Evolutionary conservation across 2,113 vertebrate genomes (phyloP).

Genomic region (Tychaedon coryphoeus): DNA sequence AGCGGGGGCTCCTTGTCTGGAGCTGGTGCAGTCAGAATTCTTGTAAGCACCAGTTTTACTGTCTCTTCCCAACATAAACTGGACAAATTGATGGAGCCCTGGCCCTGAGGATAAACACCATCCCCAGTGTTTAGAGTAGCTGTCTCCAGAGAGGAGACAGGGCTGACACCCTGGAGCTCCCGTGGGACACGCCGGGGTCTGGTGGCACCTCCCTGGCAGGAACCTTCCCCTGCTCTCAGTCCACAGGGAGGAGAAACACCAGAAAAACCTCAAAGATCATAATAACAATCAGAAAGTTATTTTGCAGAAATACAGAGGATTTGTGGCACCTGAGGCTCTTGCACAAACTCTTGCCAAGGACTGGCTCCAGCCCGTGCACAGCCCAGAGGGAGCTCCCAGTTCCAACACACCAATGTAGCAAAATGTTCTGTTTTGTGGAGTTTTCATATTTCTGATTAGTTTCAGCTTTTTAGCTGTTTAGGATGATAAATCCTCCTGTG

Average conservation of each 20-base stretch:
- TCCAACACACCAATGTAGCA: background rate
- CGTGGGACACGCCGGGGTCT: rapidly evolving
- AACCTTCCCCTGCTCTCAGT: background rate
- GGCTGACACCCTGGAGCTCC: background rate
- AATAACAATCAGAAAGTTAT: background rate
- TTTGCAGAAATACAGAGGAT: background rate
- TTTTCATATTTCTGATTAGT: background rate
- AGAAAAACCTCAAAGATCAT: background rate
- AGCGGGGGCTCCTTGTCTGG: background rate
- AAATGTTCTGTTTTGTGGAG: background rate
- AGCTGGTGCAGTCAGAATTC: background rate
- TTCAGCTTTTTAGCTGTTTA: background rate
- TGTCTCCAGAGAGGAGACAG: background rate
- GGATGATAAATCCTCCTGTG: background rate
- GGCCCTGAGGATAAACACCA: background rate
- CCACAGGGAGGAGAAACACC: background rate
- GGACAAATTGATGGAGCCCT: background rate
- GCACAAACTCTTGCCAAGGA: background rate
- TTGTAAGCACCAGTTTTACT: background rate
- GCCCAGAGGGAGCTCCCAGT: background rate
- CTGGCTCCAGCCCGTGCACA: background rate
- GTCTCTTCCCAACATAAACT: background rate
- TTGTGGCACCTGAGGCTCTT: background rate
- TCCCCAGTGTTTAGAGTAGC: background rate
- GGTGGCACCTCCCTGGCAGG: background rate